Evolutionary conservation across 2,888 invertebrate species (phyloP).

Genomic region (Agrotis clavis): DNA sequence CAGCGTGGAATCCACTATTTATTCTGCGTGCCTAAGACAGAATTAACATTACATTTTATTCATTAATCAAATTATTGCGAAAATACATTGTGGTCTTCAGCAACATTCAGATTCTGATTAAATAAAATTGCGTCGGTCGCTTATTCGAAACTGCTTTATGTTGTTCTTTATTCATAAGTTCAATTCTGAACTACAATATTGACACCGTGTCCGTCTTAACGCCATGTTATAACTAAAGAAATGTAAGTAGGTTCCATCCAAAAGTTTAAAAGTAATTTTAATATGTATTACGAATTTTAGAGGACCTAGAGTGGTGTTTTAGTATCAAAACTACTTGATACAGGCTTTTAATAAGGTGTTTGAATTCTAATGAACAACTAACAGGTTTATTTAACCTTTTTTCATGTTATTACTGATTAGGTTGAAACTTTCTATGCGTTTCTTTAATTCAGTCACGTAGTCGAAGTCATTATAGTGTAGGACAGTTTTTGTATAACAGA

Average conservation of each 20-base stretch:
- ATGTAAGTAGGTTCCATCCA: background rate
- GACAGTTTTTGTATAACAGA: conserved; percentile 16
- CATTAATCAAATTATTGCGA: conserved; percentile 26
- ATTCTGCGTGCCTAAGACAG: background rate
- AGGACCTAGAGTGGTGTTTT: background rate
- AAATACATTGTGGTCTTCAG: conserved; percentile 30
- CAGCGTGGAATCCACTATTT: background rate
- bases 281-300: background rate
- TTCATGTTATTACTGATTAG: conserved; percentile 9
- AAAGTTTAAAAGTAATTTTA: background rate
- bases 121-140: conserved; percentile 30
- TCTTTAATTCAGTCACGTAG: conserved; percentile 22
- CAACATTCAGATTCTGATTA: conserved; percentile 38
- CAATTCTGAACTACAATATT: background rate
- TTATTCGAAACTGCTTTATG: conserved; percentile 18
- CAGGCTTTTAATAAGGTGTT: conserved; percentile 6
- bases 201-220: background rate
- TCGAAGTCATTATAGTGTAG: conserved; percentile 1
- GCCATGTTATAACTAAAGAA: background rate
- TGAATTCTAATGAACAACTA: conserved; percentile 4
- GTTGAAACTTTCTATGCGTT: conserved; percentile 8
- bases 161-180: conserved; percentile 25
- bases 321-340: background rate
- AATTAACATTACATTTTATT: conserved; percentile 9
- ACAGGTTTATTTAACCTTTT: conserved; percentile 24